Base-by-base conservation (phyloP, 1,140 invertebrate genomes). In the Paraescarpia echinospica region DNA sequence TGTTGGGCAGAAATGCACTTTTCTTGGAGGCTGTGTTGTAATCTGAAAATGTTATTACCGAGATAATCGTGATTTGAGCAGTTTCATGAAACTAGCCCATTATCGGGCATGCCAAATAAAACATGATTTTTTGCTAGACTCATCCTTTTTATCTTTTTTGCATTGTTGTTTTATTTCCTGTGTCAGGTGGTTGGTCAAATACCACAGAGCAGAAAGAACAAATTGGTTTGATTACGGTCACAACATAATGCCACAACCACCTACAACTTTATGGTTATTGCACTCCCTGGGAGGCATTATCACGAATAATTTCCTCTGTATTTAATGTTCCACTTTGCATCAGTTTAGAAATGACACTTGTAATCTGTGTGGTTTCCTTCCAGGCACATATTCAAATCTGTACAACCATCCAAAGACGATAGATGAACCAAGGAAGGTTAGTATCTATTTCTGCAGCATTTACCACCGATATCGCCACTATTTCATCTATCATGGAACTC, bases 351-450 rank as follows among this genome's bases (percentile, higher is more conserved):
- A 51, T 18, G 18, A 18, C 8, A 77, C 59, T 22, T 77, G 88
- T n/a, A 89, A n/a, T 33, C 35, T 33, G 27, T 77, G 59, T 27
- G 8, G 14, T 77, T 18, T 77, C 22, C 59, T 77, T 77, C 31
- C 92, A 95, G 95, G 97, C 34, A 98, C 98, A 2, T 98, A 98
- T 95, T 99, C 98, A 14, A 99, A 98, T 95, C 96, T 98, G 90
- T 98, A 98, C 94, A 99, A 99, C 96, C 98, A 98, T 96, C 98
- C 98, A 0, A 98, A 98, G 96, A 91, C 99, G 8, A 99, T 99
- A 93, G 96, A 97, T 91, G 98, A 98, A 94, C 95, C 95, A 94
- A 97, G 97, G 0, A 97, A 97, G 94, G 97, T 97, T 95, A 94
- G 91, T 90, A 59, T 48, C 35, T 5, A 22, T 90, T 92, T 93